Conservation (phyloP, 2,888 invertebrate species). For the Penaeus monodon region DNA sequence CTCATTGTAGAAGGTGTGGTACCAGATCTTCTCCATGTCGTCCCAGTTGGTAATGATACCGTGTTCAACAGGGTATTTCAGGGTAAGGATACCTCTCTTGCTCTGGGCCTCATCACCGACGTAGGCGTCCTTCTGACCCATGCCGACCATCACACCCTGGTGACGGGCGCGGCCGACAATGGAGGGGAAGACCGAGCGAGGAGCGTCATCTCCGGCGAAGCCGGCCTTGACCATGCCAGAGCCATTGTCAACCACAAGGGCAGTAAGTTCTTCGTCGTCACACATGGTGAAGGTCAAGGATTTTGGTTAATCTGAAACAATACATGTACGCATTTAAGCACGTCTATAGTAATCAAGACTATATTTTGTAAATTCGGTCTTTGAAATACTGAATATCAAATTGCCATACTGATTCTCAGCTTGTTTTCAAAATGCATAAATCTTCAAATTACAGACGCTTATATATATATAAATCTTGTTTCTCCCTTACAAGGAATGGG, state of each 20-base stretch:
- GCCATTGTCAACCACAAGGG: conserved; percentile 24
- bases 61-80: conserved; percentile 65
- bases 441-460: no score
- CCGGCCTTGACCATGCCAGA: conserved; percentile 58
- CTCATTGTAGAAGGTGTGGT: conserved; percentile 98
- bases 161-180: conserved; percentile 58
- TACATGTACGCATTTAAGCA: no score
- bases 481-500: no score
- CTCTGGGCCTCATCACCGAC: conserved; percentile 66
- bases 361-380: no score
- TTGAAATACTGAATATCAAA: no score
- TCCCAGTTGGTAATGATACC: conserved; percentile 87
- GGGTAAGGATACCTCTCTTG: conserved; percentile 65
- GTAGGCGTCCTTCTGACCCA: conserved; percentile 65
- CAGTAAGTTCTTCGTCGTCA: no score
- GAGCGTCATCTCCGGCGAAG: conserved; percentile 57
- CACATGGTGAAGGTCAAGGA: no score
- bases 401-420: no score
- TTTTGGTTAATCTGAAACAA: no score
- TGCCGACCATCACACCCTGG: conserved; percentile 57
- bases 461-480: no score
- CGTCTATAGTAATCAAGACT: no score
- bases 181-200: conserved; percentile 52
- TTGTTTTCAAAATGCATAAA: no score
- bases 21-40: conserved; percentile 99